Evolutionary conservation across 2,888 invertebrate genomes (phyloP), one percentile per base, ranked within the genome.

Genomic region (Glaucopsyche alexis): DNA sequence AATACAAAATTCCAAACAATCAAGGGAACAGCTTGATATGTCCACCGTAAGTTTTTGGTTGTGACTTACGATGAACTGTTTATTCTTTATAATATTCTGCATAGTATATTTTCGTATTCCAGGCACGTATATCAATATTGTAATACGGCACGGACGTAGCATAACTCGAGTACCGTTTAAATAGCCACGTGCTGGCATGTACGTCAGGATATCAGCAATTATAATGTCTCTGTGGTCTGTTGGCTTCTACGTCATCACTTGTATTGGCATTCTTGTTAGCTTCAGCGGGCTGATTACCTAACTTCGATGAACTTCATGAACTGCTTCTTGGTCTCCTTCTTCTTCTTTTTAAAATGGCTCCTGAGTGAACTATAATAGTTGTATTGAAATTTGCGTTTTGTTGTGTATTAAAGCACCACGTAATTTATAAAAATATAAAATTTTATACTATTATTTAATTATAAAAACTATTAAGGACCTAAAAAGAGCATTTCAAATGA

Each of bases 201-300:
- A 38, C 29, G 60, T 29, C 60, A 60, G 60, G 60, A 60, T 60
- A 60, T 60, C 60, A 29, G 60, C 60, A 60, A 60, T 60, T 14
- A 29, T 60, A 29, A 60, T 38, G 60, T 9, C 29, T 60, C 60
- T 60, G 60, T 1, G 7, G 8, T 8, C 42, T 42, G 42, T 0
- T 42, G 7, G 60, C 29, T 9, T 60, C 55, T 29, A 19, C 55
- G 55, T 60, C 55, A 60, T 60, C 29, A 29, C 29, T 19, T 1
- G 5, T 29, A 52, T 52, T 52, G 52, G 55, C 19, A 60, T 60
- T 60, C 19, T 60, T 19, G 19, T 60, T 19, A 11, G 29, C 19
- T 60, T 60, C 19, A n/a, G n/a, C n/a, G n/a, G n/a, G n/a, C n/a
- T n/a, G n/a, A n/a, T n/a, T n/a, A n/a, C n/a, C n/a, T n/a, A n/a